Conservation (phyloP, 2,888 invertebrate species). For the Yponomeuta sedellus region DNA sequence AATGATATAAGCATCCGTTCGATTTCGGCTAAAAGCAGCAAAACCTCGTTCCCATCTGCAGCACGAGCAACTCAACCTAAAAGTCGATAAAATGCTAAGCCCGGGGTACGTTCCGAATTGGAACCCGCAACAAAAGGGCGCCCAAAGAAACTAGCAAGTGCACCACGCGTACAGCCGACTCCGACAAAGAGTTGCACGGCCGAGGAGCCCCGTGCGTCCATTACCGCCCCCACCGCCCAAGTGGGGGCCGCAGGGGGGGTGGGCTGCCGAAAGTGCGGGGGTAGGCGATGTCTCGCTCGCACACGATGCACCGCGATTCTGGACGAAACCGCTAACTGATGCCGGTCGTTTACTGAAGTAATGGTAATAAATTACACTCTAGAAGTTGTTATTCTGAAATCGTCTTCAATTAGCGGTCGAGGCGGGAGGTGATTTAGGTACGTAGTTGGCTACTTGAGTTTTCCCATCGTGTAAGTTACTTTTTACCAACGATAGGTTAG, state of each 20-base stretch:
- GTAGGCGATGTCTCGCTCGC: conserved; percentile 50
- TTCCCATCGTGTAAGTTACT: background rate
- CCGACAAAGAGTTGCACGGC: conserved; percentile 63
- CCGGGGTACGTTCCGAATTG: conserved; percentile 47
- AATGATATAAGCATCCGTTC: background rate
- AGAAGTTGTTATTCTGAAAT: background rate
- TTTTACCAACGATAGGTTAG: background rate
- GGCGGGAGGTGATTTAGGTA: conserved; percentile 16
- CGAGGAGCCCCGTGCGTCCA: conserved; percentile 72
- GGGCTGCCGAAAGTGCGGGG: conserved; percentile 54
- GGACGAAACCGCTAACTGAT: conserved; percentile 63
- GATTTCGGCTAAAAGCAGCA: background rate
- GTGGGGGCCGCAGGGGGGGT: conserved; percentile 28
- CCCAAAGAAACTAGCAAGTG: conserved; percentile 73
- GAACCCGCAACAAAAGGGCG: conserved; percentile 67
- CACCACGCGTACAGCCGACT: conserved; percentile 61
- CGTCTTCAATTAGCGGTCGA: conserved; percentile 2
- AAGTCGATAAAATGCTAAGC: conserved; percentile 16
- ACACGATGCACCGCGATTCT: conserved; percentile 69
- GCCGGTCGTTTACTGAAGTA: conserved; percentile 26
- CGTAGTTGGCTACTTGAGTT: background rate
- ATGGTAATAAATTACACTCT: conserved; percentile 62
- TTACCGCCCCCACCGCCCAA: conserved; percentile 47
- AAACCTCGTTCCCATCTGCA: background rate
- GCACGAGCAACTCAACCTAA: conserved; percentile 6